Percentiles rank a stretch among this genome's conserved stretches.
phyloP scores from a whole-genome alignment of 2,797 vertebrate genomes.

The Spea hammondii region DNA sequence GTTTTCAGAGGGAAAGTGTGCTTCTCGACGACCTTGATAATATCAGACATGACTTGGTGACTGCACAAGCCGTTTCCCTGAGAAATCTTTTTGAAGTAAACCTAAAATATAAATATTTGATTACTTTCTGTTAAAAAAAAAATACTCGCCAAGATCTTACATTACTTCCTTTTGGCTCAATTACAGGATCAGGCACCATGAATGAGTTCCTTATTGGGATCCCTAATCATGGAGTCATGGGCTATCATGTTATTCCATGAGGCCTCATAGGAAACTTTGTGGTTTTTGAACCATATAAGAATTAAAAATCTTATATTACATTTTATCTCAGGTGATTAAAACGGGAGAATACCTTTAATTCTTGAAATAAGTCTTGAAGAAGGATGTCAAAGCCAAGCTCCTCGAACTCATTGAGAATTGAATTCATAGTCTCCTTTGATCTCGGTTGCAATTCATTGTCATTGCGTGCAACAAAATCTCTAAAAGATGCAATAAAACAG shows the following conservation, averaged over 20 bases:
- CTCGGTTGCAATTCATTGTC: conserved; percentile 30
- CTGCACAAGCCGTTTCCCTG: conserved; percentile 65
- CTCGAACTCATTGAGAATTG: conserved; percentile 66
- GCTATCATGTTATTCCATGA: no score
- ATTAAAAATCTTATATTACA: neutral
- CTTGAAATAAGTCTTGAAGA: conserved; percentile 64
- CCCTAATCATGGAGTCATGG: no score
- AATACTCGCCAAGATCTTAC: neutral
- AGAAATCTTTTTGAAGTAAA: conserved; percentile 66
- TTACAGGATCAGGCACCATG: no score
- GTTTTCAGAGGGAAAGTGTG: conserved; percentile 60
- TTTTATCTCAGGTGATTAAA: neutral
- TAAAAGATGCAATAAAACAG: conserved; percentile 54
- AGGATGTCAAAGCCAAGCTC: conserved; percentile 66
- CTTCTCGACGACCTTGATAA: conserved; percentile 54
- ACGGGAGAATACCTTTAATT: conserved; percentile 66
- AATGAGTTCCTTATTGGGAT: no score
- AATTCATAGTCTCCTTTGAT: conserved; percentile 48
- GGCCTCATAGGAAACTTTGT: no score
- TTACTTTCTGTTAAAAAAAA: neutral
- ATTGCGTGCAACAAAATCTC: conserved; percentile 63
- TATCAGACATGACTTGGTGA: conserved; percentile 60
- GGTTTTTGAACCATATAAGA: no score
- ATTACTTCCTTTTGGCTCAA: no score
- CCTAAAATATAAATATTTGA: conserved; percentile 53